Evolutionary conservation across 2,797 vertebrate species (phyloP).

Genomic region (Sebastes hopkinsi): DNA sequence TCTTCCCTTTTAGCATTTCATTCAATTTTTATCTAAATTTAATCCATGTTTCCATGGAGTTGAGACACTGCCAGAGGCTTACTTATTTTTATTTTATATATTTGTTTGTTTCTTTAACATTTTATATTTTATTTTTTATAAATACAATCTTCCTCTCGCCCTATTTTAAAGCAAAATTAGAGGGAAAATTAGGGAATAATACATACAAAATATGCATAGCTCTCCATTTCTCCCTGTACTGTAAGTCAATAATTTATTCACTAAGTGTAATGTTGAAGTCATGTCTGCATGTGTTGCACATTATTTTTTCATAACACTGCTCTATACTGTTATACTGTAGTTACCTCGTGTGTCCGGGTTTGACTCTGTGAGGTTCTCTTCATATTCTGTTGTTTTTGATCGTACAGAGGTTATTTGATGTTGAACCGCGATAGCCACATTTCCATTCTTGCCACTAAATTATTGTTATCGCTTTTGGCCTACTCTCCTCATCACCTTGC

Average conservation of each 20-base stretch:
- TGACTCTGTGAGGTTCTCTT: not conserved
- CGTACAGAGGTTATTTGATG: not conserved
- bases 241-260: not conserved
- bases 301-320: not conserved
- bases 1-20: not conserved
- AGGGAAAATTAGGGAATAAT: not conserved
- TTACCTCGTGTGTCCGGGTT: not conserved
- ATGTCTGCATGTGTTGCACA: not conserved
- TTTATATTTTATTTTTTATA: not conserved
- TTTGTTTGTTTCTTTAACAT: not conserved
- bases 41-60: not conserved
- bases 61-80: not conserved
- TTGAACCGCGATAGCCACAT: not conserved
- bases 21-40: not conserved
- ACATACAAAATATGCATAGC: not conserved
- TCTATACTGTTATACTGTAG: not conserved
- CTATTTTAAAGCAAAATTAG: not conserved
- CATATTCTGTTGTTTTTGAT: not conserved
- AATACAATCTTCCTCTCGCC: not conserved
- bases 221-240: not conserved
- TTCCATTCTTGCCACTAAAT: not conserved
- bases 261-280: not conserved
- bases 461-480: not conserved
- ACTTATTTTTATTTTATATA: not conserved
- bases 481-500: not conserved